Evolutionary conservation across 35 echinoderm and acorn worm genomes (phyloP).

Genomic region (Lytechinus pictus): DNA sequence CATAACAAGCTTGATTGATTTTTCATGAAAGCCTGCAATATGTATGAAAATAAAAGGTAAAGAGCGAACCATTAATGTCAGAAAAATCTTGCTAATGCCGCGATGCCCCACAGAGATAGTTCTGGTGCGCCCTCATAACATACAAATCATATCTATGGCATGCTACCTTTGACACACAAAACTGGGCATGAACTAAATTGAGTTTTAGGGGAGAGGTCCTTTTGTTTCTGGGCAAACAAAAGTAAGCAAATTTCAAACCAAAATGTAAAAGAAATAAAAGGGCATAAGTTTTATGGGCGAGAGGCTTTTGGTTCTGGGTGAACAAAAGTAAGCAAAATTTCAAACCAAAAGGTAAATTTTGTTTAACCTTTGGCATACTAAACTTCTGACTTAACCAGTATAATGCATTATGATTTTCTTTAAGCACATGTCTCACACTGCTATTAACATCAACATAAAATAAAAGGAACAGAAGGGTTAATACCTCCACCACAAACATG

Average conservation of each 20-base stretch:
- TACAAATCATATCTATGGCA: slow-evolving; percentile 13
- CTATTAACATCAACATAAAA: neutral
- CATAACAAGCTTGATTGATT: neutral
- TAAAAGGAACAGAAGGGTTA: neutral
- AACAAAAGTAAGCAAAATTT: neutral
- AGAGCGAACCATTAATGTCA: neutral
- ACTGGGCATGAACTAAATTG: neutral
- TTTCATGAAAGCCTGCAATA: neutral
- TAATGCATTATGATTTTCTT: neutral
- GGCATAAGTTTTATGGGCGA: neutral
- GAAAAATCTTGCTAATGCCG: neutral
- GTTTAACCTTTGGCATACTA: too few species aligned
- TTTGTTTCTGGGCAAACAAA: neutral
- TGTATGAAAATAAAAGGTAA: neutral
- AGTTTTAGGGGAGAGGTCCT: neutral
- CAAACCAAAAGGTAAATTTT: too few species aligned
- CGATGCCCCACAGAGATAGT: neutral
- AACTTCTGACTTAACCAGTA: neutral
- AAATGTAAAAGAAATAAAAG: neutral
- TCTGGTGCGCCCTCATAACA: neutral
- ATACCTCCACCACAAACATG: neutral
- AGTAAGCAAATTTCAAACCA: too few species aligned
- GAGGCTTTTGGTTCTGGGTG: neutral
- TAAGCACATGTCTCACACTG: neutral
- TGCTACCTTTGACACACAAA: neutral